Percentiles rank a stretch among this genome's conserved stretches.
Conservation (phyloP, 2,113 vertebrate genomes). For the Pipa parva region DNA sequence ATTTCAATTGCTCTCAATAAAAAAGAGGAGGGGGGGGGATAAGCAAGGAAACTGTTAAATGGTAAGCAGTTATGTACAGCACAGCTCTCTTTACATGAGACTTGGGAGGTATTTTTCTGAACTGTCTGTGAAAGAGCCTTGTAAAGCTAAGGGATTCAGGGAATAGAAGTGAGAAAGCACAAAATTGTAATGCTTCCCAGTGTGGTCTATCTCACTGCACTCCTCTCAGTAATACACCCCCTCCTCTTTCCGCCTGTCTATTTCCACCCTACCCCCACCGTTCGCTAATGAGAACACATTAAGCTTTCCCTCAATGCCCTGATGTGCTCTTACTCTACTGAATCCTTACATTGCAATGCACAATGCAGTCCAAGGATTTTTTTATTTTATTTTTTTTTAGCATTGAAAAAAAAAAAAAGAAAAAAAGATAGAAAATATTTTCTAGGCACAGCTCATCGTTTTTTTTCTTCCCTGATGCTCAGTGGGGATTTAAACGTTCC, state of each 20-base stretch:
- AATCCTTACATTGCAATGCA: conserved; percentile 57
- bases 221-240: conserved; percentile 43
- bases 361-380: conserved; percentile 54
- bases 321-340: conserved; percentile 48
- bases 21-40: too few relatives aligned
- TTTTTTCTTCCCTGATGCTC: conserved; percentile 51
- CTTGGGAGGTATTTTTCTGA: conserved; percentile 58
- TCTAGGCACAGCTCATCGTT: conserved; percentile 55
- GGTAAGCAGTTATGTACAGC: conserved; percentile 42
- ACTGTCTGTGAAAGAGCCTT: conserved; percentile 57
- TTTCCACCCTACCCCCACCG: conserved; percentile 26
- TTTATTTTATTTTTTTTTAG: conserved; percentile 47
- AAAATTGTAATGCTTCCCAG: conserved; percentile 53
- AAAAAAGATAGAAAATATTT: conserved; percentile 57
- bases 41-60: conserved; percentile 49
- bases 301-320: conserved; percentile 58
- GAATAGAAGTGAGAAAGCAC: conserved; percentile 57
- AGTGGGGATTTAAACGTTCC: conserved; percentile 59
- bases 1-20: not conserved
- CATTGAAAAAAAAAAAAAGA: too few relatives aligned
- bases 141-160: conserved; percentile 59
- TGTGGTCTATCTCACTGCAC: conserved; percentile 44
- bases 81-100: conserved; percentile 54
- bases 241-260: conserved; percentile 31
- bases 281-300: conserved; percentile 62